Conservation (phyloP, 2,797 vertebrate genomes). For the Odontamblyopus lacepedii region DNA sequence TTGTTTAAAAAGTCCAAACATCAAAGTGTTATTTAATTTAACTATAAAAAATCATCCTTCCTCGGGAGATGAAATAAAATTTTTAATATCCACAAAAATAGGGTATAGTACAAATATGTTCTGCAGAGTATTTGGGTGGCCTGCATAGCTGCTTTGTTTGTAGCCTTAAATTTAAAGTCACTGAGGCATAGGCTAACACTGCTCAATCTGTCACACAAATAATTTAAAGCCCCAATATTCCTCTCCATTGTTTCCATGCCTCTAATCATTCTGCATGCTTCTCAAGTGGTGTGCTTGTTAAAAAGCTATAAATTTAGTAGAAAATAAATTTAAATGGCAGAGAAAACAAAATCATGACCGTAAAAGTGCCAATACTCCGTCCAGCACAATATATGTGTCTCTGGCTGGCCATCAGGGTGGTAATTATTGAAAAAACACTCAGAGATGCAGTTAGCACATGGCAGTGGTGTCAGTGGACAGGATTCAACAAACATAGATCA, state of each 20-base stretch:
- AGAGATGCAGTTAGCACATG: constrained; percentile 46
- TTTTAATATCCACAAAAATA: neutral
- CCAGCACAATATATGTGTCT: constrained; percentile 59
- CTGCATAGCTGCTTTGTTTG: neutral
- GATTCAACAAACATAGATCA: constrained; percentile 76
- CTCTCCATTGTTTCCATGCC: constrained; percentile 8
- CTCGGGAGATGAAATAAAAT: neutral
- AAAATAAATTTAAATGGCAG: constrained; percentile 69
- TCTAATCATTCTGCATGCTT: constrained; percentile 41
- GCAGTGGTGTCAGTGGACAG: constrained; percentile 57
- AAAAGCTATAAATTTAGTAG: constrained; percentile 50
- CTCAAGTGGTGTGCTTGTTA: constrained; percentile 46
- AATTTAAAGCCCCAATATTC: neutral
- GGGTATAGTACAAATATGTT: neutral
- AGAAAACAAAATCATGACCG: constrained; percentile 74
- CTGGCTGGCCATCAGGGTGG: constrained; percentile 42
- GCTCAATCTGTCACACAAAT: constrained; percentile 23
- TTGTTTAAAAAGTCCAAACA: too few relatives aligned
- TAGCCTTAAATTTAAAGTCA: constrained; percentile 7
- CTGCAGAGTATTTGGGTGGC: neutral
- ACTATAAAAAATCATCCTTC: neutral
- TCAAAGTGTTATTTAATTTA: neutral
- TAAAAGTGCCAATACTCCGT: constrained; percentile 79
- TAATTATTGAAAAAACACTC: constrained; percentile 72
- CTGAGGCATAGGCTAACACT: neutral